Evolutionary conservation across 2,888 invertebrate genomes (phyloP), one percentile per base, ranked within the genome.

Genomic region (Amblyjoppa proteus): DNA sequence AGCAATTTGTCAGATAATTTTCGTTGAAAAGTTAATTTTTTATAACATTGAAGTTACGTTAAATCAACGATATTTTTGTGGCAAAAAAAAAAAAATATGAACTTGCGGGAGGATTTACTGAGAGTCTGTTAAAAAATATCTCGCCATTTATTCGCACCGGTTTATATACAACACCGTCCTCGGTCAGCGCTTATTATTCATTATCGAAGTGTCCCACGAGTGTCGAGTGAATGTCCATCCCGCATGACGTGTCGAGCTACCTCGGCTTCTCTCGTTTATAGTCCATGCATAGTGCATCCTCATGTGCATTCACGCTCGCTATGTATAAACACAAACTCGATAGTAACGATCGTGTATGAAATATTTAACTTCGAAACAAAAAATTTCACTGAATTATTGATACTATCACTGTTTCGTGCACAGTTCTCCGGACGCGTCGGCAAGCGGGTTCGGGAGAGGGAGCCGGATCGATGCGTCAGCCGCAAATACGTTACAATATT

Each of bases 121-220:
- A 16, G 49, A 3, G 4, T 0, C 41, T 4, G 45, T 16, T 49
- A 25, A 45, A 58, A 58, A 13, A 61, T 9, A 45, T 75, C 6
- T n/a, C 4, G 16, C 31, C 6, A 13, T 58, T 45, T 45, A 49
- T 49, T 49, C 51, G 64, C 45, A 49, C 49, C 11, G 9, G 4
- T 51, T 75, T 31, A 49, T 34, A 49, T 16, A 34, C 31, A 53
- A 41, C 51, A 61, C n/a, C n/a, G n/a, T 13, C 31, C 51, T 13
- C 66, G 38, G 64, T 51, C 51, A 76, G 38, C 20, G 64, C 51
- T 66, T 66, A 76, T 76, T 66, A 76, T 76, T 66, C 66, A 66
- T 76, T 49, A 64, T 76, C 25, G 64, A 66, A 66, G 64, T 49
- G 45, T 76, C 13, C 51, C 49, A 51, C 51, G 49, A 53, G 66